Evolutionary conservation across 2,113 vertebrate species (phyloP).

Genomic region (Rhinogobius similis): DNA sequence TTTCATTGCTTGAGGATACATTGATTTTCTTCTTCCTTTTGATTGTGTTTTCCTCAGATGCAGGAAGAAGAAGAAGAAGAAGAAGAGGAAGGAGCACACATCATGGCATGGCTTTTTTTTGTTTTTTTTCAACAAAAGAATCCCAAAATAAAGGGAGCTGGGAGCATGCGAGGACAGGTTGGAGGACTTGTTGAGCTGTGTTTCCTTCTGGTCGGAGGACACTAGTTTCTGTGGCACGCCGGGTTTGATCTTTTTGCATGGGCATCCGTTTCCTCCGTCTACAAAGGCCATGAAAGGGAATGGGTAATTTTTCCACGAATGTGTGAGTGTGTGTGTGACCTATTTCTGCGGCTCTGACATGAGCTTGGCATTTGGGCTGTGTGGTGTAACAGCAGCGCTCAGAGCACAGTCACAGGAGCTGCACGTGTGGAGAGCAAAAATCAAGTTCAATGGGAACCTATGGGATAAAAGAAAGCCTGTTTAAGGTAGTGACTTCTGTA

Average conservation of each 20-base stretch:
- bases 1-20: conserved; percentile 68
- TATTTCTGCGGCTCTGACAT: conserved; percentile 66
- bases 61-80: conserved; percentile 54
- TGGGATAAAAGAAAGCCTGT: not conserved
- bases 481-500: too few relatives aligned
- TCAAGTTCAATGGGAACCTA: conserved; percentile 12
- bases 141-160: conserved; percentile 58
- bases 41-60: conserved; percentile 62
- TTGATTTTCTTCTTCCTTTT: conserved; percentile 64
- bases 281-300: conserved; percentile 80
- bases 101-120: conserved; percentile 16
- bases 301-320: conserved; percentile 71
- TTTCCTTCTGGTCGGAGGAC: conserved; percentile 76
- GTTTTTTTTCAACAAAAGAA: conserved; percentile 23
- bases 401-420: conserved; percentile 9
- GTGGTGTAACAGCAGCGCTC: conserved; percentile 26
- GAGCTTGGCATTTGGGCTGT: conserved; percentile 57
- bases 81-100: conserved; percentile 43
- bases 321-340: conserved; percentile 46
- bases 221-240: conserved; percentile 81
- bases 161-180: conserved; percentile 45
- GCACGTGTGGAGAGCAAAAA: conserved; percentile 13
- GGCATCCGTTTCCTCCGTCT: conserved; percentile 87
- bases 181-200: conserved; percentile 83
- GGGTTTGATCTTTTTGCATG: conserved; percentile 85